Percentiles rank a stretch among this genome's conserved stretches.
These are phyloP conservation scores for Andricus curvator DNA, from an alignment of 2,888 invertebrate species.

Conservation along the genomic window DNA sequence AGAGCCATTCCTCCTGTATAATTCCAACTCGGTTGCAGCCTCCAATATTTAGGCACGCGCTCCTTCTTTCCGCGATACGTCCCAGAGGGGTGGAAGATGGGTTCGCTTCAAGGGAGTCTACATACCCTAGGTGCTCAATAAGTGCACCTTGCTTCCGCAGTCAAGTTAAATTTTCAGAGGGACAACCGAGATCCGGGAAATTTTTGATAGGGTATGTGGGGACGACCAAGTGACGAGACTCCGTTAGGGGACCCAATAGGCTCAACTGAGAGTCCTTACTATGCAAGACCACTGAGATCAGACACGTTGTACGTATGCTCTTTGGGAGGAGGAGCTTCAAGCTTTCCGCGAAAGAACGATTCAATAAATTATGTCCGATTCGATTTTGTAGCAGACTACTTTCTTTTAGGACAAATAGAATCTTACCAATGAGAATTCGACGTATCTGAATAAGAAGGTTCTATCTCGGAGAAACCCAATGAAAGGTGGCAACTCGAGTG, in stretches of 20 bases:
- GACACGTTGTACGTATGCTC: constrained; percentile 2
- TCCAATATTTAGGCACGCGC: constrained; percentile 51
- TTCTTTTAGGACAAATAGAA: neutral
- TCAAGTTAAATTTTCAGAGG: constrained; percentile 72
- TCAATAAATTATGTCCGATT: constrained; percentile 7
- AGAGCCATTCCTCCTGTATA: constrained; percentile 42
- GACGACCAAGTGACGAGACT: constrained; percentile 76
- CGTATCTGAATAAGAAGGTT: no score
- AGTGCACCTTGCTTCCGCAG: constrained; percentile 48
- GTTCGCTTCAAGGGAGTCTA: constrained; percentile 44
- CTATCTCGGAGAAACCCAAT: no score
- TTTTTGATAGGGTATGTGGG: constrained; percentile 70
- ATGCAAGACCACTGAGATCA: constrained; percentile 59
- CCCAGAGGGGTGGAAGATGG: constrained; percentile 46
- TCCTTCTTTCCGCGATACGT: constrained; percentile 49
- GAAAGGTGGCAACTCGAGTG: no score
- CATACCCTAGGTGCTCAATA: constrained; percentile 45
- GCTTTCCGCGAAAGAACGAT: neutral
- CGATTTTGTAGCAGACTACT: neutral
- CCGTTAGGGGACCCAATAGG: constrained; percentile 68
- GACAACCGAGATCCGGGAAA: constrained; percentile 61
- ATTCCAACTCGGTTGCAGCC: constrained; percentile 42
- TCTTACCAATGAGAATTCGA: no score
- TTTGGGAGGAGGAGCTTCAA: neutral
- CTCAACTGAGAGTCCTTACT: constrained; percentile 57